These are phyloP conservation scores for Acanthochromis polyacanthus DNA, from an alignment of 2,113 vertebrate genomes.

Conservation along the genomic window DNA sequence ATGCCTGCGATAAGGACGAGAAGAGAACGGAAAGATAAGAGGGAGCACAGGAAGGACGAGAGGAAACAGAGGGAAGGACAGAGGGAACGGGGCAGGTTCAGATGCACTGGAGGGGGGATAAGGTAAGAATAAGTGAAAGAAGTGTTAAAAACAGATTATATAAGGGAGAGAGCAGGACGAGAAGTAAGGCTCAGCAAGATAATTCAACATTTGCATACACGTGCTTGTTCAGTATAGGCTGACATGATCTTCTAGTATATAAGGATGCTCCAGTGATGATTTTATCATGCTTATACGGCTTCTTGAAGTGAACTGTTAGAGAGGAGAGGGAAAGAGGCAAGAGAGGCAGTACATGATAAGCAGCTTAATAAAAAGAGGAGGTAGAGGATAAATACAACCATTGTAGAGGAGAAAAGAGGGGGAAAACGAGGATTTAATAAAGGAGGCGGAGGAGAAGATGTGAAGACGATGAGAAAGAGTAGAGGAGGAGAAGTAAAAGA, in stretches of 20 bases:
- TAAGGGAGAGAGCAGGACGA: neutral
- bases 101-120: neutral
- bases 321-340: constrained; percentile 9
- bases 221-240: neutral
- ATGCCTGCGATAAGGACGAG: neutral
- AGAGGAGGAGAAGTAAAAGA: constrained; percentile 19
- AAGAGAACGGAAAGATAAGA: neutral
- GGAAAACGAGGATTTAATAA: constrained; percentile 6
- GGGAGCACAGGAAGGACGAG: neutral
- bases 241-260: neutral
- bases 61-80: neutral
- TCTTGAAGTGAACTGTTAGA: constrained; percentile 8
- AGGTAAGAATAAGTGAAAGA: neutral
- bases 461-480: constrained; percentile 5
- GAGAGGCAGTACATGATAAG: constrained; percentile 36
- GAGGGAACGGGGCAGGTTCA: neutral
- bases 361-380: constrained; percentile 34
- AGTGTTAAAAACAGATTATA: constrained; percentile 18
- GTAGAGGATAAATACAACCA: too few relatives aligned
- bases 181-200: neutral
- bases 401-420: neutral
- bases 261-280: neutral
- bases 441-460: constrained; percentile 12
- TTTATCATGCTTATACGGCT: constrained; percentile 16
- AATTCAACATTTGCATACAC: constrained; percentile 23